Percentiles rank a stretch among this genome's conserved stretches.
Conservation (phyloP, 2,113 vertebrate species). For the Crocuta crocuta region DNA sequence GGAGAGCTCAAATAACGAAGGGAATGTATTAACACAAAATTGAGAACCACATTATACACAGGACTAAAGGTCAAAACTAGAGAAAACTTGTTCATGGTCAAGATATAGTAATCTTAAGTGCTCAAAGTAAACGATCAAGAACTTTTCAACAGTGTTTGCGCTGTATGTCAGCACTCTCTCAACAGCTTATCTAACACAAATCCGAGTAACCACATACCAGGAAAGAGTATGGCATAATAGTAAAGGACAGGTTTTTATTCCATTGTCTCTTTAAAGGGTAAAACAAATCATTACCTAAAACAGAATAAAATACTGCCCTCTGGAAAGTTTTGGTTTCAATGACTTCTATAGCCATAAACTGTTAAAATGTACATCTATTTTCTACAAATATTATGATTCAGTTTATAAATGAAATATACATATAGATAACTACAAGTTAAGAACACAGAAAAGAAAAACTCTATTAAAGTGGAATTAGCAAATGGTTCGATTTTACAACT, state of each 20-base stretch:
- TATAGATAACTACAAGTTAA: neutral
- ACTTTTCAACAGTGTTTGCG: slow-evolving; percentile 85
- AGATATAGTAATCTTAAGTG: slow-evolving; percentile 86
- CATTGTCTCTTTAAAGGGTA: slow-evolving; percentile 70
- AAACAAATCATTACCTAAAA: slow-evolving; percentile 65
- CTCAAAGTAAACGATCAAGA: slow-evolving; percentile 86
- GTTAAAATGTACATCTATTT: neutral
- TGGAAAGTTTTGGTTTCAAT: neutral
- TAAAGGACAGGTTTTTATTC: slow-evolving; percentile 47
- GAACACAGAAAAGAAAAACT: neutral
- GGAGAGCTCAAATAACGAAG: slow-evolving; percentile 8
- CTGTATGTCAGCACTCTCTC: slow-evolving; percentile 87
- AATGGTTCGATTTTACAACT: neutral
- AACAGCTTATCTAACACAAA: slow-evolving; percentile 82
- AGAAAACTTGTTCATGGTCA: slow-evolving; percentile 78
- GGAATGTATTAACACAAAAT: slow-evolving; percentile 79
- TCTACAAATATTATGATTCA: neutral
- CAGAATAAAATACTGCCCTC: neutral
- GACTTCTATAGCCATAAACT: slow-evolving; percentile 8
- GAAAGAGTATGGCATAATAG: slow-evolving; percentile 11
- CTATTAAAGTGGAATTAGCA: slow-evolving; percentile 35
- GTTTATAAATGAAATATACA: neutral
- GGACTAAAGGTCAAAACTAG: slow-evolving; percentile 84
- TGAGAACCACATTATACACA: slow-evolving; percentile 80
- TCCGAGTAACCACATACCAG: slow-evolving; percentile 70